These are phyloP conservation scores for Vollenhovia emeryi DNA, from an alignment of 1,140 invertebrate genomes.

Conservation along the genomic window DNA sequence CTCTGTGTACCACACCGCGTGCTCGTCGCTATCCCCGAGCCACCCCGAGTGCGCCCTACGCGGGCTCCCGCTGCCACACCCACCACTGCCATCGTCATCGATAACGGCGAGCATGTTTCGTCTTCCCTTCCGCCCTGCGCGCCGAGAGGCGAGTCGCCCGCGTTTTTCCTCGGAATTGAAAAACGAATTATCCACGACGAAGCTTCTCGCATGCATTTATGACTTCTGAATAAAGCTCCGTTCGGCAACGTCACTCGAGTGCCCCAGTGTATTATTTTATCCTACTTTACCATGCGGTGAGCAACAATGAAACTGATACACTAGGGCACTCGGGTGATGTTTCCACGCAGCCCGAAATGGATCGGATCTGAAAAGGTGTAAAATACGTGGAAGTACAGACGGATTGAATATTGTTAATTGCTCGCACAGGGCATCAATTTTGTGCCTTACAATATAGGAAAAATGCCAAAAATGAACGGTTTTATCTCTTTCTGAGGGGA, in stretches of 20 bases:
- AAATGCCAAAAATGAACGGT: no score
- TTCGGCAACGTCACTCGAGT: no score
- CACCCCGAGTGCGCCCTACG: slow-evolving; percentile 42
- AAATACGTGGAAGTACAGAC: not conserved
- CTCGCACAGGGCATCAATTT: no score
- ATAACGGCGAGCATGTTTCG: slow-evolving; percentile 30
- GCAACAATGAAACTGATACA: no score
- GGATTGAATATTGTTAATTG: not conserved
- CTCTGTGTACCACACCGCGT: slow-evolving; percentile 67
- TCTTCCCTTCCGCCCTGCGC: slow-evolving; percentile 16
- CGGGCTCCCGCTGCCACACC: slow-evolving; percentile 57
- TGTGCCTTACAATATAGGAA: no score
- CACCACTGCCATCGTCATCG: slow-evolving; percentile 37
- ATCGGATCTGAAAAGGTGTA: not conserved
- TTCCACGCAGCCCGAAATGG: no score
- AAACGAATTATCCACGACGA: not conserved
- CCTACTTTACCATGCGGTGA: no score
- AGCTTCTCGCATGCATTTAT: not conserved
- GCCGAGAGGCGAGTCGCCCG: no score
- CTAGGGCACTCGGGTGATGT: no score
- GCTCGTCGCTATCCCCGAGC: slow-evolving; percentile 40
- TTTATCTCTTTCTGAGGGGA: no score
- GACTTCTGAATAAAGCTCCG: not conserved
- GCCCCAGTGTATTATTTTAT: no score
- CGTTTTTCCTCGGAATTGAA: not conserved